Conservation (phyloP, 2,113 vertebrate genomes). For the Gila orcuttii region DNA sequence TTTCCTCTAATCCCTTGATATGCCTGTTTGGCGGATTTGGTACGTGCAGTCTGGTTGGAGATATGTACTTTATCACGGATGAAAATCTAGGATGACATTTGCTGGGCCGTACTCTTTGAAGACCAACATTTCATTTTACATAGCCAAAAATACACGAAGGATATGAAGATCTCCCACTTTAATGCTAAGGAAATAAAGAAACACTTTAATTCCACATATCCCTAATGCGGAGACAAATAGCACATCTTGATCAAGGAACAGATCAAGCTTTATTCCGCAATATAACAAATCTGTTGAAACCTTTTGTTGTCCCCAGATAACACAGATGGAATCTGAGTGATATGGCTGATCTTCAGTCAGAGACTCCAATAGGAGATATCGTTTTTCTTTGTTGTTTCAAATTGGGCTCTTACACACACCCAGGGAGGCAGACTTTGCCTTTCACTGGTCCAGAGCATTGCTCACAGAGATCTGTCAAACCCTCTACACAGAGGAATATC, state of each 20-base stretch:
- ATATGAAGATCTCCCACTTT: background rate
- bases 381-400: conserved; percentile 49
- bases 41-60: background rate
- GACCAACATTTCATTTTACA: background rate
- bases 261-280: background rate
- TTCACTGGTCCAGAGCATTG: conserved; percentile 8
- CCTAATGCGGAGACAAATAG: conserved; percentile 21
- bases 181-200: background rate
- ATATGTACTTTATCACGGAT: background rate
- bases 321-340: conserved; percentile 33
- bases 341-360: conserved; percentile 45
- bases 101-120: conserved; percentile 3
- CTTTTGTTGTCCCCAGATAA: conserved; percentile 32
- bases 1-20: background rate
- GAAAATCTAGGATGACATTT: conserved; percentile 4
- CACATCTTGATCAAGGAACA: conserved; percentile 6
- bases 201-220: background rate
- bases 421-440: conserved; percentile 20
- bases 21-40: background rate
- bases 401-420: conserved; percentile 38
- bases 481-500: conserved; percentile 24
- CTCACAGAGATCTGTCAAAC: conserved; percentile 39
- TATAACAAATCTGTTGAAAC: conserved; percentile 14
- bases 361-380: conserved; percentile 31
- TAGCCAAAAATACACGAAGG: background rate